phyloP scores from a whole-genome alignment of 1,140 invertebrate genomes.

The Dolichoris vasculosae region DNA sequence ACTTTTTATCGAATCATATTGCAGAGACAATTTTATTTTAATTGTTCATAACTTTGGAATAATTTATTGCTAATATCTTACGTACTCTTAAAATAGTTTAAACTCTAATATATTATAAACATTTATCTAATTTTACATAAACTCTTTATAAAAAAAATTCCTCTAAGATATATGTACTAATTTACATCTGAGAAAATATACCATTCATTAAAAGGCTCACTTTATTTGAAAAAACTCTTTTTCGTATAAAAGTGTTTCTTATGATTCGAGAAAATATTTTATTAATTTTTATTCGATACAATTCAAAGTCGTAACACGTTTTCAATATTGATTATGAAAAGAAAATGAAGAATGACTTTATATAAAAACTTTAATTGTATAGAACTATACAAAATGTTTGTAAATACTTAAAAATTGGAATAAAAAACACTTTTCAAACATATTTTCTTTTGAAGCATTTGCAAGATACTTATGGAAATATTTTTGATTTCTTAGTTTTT shows the following conservation, averaged over 20 bases:
- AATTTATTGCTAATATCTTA: constrained; percentile 2
- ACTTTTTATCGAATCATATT: not conserved
- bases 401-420: not conserved
- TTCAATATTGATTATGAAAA: constrained; percentile 44
- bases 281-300: not conserved
- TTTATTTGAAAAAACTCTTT: not conserved
- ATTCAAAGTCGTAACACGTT: not conserved
- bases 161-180: not conserved
- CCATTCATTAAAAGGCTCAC: not conserved
- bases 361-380: not conserved
- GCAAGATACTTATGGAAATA: not conserved
- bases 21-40: not conserved
- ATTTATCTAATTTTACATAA: constrained; percentile 13
- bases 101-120: not conserved
- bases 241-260: too few species aligned
- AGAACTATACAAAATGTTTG: not conserved
- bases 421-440: not conserved
- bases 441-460: not conserved
- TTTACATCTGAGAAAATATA: not conserved
- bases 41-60: not conserved
- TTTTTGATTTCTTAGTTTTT: not conserved
- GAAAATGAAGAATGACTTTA: not conserved
- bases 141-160: not conserved
- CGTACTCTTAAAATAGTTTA: not conserved
- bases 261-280: too few species aligned